Conservation (phyloP, 2,113 vertebrate genomes). For the Trichomycterus rosablanca region DNA sequence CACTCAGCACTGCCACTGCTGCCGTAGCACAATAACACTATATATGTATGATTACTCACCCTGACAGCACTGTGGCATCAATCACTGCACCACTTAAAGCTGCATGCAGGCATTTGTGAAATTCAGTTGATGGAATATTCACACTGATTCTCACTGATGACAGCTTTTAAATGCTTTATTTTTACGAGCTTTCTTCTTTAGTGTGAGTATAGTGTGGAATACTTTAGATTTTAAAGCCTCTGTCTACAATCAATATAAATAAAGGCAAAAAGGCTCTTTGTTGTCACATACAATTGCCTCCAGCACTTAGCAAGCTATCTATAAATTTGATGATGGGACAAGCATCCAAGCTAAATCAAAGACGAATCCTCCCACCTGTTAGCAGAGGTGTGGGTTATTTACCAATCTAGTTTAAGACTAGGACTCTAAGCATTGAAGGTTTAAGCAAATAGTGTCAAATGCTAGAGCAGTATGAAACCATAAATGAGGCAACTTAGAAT, state of each 20-base stretch:
- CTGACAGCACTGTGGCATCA: slow-evolving; percentile 7
- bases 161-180: slow-evolving; percentile 4
- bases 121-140: slow-evolving; percentile 13
- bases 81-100: slow-evolving; percentile 21
- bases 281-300: background rate
- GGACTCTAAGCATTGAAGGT: no score
- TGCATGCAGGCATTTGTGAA: slow-evolving; percentile 1
- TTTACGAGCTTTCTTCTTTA: background rate
- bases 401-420: no score
- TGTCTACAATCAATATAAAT: slow-evolving; percentile 19
- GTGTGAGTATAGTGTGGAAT: background rate
- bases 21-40: background rate
- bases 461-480: no score
- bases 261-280: slow-evolving; percentile 16
- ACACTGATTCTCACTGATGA: slow-evolving; percentile 4
- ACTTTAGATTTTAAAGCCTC: slow-evolving; percentile 11
- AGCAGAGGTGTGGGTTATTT: no score
- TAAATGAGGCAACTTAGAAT: no score
- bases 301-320: background rate
- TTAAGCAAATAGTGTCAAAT: no score
- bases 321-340: background rate
- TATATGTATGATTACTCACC: slow-evolving; percentile 13
- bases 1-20: slow-evolving; percentile 1
- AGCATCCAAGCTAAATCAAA: background rate
- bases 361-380: no score